Conservation (phyloP, 2,113 vertebrate species). For the Microtus richardsoni region DNA sequence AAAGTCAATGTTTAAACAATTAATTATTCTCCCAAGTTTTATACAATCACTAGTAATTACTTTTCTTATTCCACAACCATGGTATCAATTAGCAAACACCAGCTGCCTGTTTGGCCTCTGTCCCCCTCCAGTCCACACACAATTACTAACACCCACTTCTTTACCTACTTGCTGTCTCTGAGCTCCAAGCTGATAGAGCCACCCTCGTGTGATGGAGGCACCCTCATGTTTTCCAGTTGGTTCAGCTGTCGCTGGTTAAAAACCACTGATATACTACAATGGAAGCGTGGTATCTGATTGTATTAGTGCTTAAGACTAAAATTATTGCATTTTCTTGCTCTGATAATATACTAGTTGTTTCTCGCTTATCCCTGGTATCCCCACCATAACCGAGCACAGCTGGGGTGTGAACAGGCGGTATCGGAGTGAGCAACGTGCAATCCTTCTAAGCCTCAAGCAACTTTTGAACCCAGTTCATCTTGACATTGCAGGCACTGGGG, state of each 20-base stretch:
- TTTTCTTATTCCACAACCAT: conserved; percentile 36
- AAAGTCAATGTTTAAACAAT: conserved; percentile 60
- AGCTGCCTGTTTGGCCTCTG: neutral
- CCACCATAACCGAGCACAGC: neutral
- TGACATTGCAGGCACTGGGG: neutral
- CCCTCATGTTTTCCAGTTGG: neutral
- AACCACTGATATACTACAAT: neutral
- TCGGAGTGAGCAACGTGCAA: neutral
- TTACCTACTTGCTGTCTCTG: neutral
- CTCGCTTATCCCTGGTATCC: neutral
- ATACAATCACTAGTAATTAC: conserved; percentile 52
- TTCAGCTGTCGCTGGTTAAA: neutral
- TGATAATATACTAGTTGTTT: neutral
- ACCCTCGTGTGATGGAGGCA: neutral
- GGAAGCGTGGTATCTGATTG: neutral
- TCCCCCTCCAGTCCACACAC: neutral
- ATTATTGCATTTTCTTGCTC: neutral
- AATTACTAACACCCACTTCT: neutral
- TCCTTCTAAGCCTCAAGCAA: neutral
- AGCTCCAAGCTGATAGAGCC: neutral
- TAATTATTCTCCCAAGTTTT: neutral
- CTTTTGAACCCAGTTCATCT: neutral
- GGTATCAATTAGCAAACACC: conserved; percentile 69
- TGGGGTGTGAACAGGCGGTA: neutral
- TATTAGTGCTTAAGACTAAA: neutral